These are phyloP conservation scores for Lissonota sp. DNA, from an alignment of 2,888 invertebrate species.

Conservation along the genomic window DNA sequence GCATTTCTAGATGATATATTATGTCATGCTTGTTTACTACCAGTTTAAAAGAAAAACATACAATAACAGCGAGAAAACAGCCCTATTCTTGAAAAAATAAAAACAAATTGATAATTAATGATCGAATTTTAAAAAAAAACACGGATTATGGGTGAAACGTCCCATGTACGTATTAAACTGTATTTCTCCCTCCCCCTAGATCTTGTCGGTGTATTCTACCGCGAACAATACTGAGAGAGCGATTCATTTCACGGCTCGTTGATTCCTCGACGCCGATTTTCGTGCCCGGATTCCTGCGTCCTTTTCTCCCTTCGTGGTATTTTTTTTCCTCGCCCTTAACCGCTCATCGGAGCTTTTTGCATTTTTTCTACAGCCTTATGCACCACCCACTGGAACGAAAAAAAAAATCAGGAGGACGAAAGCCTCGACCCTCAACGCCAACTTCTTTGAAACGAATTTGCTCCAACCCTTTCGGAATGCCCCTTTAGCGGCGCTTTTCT, in stretches of 20 bases:
- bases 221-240: constrained; percentile 63
- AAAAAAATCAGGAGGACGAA: constrained; percentile 1
- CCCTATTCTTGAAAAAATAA: too few relatives aligned
- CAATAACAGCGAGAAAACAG: too few relatives aligned
- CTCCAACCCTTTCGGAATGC: constrained; percentile 45
- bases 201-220: constrained; percentile 45
- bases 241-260: constrained; percentile 76
- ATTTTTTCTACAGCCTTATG: constrained; percentile 5
- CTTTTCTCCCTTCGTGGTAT: constrained; percentile 1
- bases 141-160: background rate
- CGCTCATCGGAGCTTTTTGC: constrained; percentile 30
- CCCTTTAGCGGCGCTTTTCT: background rate
- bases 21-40: too few relatives aligned
- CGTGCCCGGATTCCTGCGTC: constrained; percentile 48
- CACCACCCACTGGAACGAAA: background rate
- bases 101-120: too few relatives aligned
- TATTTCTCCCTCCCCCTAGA: constrained; percentile 21
- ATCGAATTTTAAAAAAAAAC: too few relatives aligned
- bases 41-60: too few relatives aligned
- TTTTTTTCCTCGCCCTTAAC: constrained; percentile 18
- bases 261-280: constrained; percentile 64
- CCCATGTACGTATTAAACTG: constrained; percentile 25
- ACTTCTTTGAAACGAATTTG: constrained; percentile 38
- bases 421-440: constrained; percentile 22
- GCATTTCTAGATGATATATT: too few relatives aligned